phyloP scores from a whole-genome alignment of 2,797 vertebrate genomes.

The Babyrousa celebensis region DNA sequence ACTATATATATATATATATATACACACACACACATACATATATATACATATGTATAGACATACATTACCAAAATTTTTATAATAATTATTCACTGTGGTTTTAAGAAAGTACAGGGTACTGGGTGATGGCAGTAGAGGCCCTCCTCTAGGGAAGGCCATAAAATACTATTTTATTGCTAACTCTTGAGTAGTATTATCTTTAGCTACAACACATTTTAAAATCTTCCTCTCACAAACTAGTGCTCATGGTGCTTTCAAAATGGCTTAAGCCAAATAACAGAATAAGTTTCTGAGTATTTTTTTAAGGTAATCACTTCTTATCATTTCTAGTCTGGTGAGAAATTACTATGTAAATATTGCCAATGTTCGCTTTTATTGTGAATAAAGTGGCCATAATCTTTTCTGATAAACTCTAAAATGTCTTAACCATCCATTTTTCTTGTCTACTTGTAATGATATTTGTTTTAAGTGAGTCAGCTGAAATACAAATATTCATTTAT shows the following conservation, averaged over 20 bases:
- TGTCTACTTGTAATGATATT: not conserved
- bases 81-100: not conserved
- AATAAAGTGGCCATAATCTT: not conserved
- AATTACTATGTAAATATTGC: conserved; percentile 14
- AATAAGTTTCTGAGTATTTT: not conserved
- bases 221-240: not conserved
- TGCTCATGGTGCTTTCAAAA: not conserved
- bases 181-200: not conserved
- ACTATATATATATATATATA: not conserved
- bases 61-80: not conserved
- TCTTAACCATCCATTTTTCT: not conserved
- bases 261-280: not conserved
- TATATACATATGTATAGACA: not conserved
- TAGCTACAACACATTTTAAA: not conserved
- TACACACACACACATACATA: no score
- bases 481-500: conserved; percentile 42
- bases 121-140: not conserved
- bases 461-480: conserved; percentile 13
- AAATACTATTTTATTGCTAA: conserved; percentile 22
- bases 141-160: not conserved
- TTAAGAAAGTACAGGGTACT: not conserved
- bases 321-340: not conserved
- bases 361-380: not conserved
- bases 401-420: not conserved
- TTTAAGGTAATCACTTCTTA: not conserved